Percentiles rank a stretch among this genome's conserved stretches.
Conservation (phyloP, 1,140 invertebrate genomes). For the Sitophilus oryzae region DNA sequence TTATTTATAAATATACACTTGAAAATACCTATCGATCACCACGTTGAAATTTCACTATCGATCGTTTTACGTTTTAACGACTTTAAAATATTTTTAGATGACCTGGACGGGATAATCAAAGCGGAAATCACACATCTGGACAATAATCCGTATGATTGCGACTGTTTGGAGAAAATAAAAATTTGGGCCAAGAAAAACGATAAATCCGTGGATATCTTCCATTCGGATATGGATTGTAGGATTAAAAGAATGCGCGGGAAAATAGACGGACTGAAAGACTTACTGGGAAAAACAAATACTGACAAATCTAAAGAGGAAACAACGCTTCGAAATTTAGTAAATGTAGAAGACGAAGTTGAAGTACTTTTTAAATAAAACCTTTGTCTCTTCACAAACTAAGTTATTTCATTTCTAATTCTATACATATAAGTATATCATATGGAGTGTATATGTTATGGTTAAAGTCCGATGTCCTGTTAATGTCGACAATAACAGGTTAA, state of each 20-base stretch:
- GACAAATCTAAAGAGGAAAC: conserved; percentile 11
- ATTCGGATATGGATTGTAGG: conserved; percentile 20
- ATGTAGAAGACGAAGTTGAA: conserved; percentile 3
- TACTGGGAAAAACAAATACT: conserved; percentile 12
- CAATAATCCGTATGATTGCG: conserved; percentile 24
- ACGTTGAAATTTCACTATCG: no score
- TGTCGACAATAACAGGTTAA: no score
- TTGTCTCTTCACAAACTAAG: not conserved
- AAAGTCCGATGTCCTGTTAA: no score
- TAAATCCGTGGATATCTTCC: conserved; percentile 23
- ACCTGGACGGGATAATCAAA: conserved; percentile 21
- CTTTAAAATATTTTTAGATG: conserved; percentile 7
- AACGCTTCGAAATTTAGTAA: not conserved
- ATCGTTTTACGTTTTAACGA: no score
- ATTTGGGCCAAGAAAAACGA: conserved; percentile 23
- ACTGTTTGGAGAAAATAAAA: conserved; percentile 24
- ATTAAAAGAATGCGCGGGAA: conserved; percentile 10
- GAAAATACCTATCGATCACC: no score
- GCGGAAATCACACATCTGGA: conserved; percentile 23
- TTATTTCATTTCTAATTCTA: not conserved
- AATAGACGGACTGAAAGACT: conserved; percentile 17
- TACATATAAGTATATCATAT: no score
- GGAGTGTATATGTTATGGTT: no score
- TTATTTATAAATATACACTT: no score
- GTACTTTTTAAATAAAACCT: conserved; percentile 11